These are phyloP conservation scores for Hyperopisus bebe DNA, from an alignment of 2,113 vertebrate species.

Conservation along the genomic window DNA sequence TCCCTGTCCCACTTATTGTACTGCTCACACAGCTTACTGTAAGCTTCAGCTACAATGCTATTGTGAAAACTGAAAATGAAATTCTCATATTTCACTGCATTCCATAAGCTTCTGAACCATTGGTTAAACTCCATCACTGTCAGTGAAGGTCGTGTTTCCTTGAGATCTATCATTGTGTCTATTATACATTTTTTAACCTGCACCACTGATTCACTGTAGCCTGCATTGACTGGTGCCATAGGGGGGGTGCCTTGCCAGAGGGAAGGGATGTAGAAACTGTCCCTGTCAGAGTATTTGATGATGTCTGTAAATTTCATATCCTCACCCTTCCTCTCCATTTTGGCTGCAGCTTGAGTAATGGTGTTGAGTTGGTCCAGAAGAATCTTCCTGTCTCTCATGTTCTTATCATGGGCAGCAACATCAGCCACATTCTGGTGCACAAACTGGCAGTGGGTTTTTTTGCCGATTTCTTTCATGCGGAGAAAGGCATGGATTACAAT, in stretches of 20 bases:
- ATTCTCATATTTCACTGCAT: conserved; percentile 53
- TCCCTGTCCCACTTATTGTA: conserved; percentile 49
- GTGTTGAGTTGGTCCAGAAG: neutral
- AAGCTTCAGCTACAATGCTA: conserved; percentile 41
- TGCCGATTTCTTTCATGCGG: neutral
- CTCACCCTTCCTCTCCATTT: neutral
- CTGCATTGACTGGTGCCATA: conserved; percentile 54
- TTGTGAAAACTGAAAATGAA: conserved; percentile 56
- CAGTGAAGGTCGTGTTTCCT: neutral
- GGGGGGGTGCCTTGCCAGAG: conserved; percentile 57
- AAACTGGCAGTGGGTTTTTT: neutral
- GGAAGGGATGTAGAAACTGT: conserved; percentile 55
- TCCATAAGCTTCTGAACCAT: conserved; percentile 48
- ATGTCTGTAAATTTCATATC: conserved; percentile 44
- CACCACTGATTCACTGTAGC: conserved; percentile 48
- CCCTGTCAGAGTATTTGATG: conserved; percentile 43
- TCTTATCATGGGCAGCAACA: neutral
- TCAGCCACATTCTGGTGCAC: neutral
- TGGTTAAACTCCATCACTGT: conserved; percentile 40
- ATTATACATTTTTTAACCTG: conserved; percentile 35
- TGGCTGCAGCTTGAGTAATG: neutral
- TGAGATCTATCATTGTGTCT: conserved; percentile 33
- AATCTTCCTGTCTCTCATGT: neutral
- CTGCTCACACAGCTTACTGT: conserved; percentile 37
- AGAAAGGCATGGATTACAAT: neutral